Conservation (phyloP, 2,113 vertebrate genomes). For the Antechinus stuartii region DNA sequence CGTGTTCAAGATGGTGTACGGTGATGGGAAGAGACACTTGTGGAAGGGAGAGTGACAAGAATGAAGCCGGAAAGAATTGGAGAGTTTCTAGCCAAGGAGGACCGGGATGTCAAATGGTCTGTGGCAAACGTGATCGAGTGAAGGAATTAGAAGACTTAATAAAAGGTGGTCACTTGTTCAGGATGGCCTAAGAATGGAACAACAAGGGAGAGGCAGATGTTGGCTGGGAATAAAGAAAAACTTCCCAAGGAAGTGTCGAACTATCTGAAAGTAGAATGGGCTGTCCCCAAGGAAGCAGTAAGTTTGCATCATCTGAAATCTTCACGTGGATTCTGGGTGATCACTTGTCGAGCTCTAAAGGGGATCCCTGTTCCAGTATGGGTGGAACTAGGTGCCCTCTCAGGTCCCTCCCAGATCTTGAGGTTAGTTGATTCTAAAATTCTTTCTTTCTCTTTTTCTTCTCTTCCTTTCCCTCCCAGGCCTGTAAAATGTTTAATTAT, state of each 20-base stretch:
- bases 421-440: not conserved
- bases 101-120: not conserved
- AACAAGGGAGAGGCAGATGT: not conserved
- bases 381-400: not conserved
- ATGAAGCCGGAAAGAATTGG: not conserved
- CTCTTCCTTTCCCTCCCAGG: not conserved
- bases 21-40: not conserved
- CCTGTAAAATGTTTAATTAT: conserved; percentile 88
- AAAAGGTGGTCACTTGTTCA: not conserved
- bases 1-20: not conserved
- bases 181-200: not conserved
- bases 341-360: not conserved
- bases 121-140: not conserved
- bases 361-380: not conserved
- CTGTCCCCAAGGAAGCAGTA: not conserved
- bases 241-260: not conserved
- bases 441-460: not conserved
- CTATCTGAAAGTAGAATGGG: not conserved
- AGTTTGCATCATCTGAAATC: not conserved
- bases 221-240: not conserved
- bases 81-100: not conserved
- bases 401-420: not conserved
- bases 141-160: not conserved
- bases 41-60: not conserved
- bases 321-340: not conserved